Percentiles rank a stretch among this genome's conserved stretches.
These are phyloP conservation scores for Mormyrus iriodes DNA, from an alignment of 2,113 vertebrate species.

Conservation along the genomic window DNA sequence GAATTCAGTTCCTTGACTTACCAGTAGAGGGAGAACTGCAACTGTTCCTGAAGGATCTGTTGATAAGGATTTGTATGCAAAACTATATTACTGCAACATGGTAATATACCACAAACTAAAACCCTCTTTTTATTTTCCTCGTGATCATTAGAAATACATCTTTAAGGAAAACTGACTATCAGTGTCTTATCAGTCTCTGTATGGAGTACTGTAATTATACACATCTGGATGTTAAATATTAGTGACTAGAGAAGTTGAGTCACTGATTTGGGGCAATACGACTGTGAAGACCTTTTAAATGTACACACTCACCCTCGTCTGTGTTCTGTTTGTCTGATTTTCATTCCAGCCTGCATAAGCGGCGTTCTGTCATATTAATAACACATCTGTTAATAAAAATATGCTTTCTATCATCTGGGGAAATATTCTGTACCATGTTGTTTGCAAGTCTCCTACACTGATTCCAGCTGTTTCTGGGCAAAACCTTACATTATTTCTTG, in stretches of 20 bases:
- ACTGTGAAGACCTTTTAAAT: background rate
- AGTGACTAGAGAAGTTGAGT: background rate
- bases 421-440: background rate
- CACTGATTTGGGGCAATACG: background rate
- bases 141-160: background rate
- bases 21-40: conserved; percentile 17
- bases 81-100: background rate
- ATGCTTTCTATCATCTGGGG: background rate
- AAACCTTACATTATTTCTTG: background rate
- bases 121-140: background rate
- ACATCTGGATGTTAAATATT: background rate
- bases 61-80: background rate
- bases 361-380: background rate
- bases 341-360: background rate
- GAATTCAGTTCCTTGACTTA: conserved; percentile 14
- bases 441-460: background rate
- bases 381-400: background rate
- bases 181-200: background rate
- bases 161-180: background rate
- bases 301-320: background rate
- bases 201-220: background rate
- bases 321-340: background rate
- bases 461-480: conserved; percentile 1
- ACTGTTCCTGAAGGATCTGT: background rate
- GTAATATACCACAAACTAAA: background rate